Evolutionary conservation across 2,113 vertebrate species (phyloP), one percentile per base, ranked within the genome.

Genomic region (Garra rufa): DNA sequence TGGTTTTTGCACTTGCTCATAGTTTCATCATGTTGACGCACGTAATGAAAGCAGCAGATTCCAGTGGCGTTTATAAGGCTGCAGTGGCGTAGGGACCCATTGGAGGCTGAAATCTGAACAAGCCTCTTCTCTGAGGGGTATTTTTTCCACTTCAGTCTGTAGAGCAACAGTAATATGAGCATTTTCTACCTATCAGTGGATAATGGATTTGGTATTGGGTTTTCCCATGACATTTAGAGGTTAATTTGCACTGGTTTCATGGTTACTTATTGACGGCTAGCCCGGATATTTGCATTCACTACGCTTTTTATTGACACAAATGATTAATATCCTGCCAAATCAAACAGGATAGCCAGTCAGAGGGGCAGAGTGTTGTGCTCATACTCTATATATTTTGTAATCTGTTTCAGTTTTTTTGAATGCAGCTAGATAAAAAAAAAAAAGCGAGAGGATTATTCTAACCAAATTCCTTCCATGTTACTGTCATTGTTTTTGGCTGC

Each of bases 191-290:
- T 91, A 84, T 88, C 78, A 90, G 83, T 87, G 63, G 83, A 88
- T 92, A 92, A 92, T 92, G 89, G 87, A 88, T 89, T 92, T 89
- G 88, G 90, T 90, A 86, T 76, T 55, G 83, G 90, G 91, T 92
- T 92, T 91, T 93, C 94, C 94, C 93, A 90, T 95, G 94, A 95
- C 94, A 95, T 93, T 94, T 93, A 87, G 94, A 94, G 94, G 94
- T 94, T 95, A 94, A 95, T 95, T 92, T 94, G 93, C 91, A 87
- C 83, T 89, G 88, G 88, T 92, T 94, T 94, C 93, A 94, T 92
- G 93, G 94, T 93, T 92, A 93, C 90, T 94, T 94, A 95, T 92
- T 88, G 92, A 93, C 88, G 90, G 92, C 83, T 86, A 90, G 83
- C 88, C 90, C 86, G 83, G 89, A 92, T 93, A 94, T 94, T 93